These are phyloP conservation scores for Hermatobates lingyangjiaoensis DNA, from an alignment of 1,140 invertebrate species.

Conservation along the genomic window DNA sequence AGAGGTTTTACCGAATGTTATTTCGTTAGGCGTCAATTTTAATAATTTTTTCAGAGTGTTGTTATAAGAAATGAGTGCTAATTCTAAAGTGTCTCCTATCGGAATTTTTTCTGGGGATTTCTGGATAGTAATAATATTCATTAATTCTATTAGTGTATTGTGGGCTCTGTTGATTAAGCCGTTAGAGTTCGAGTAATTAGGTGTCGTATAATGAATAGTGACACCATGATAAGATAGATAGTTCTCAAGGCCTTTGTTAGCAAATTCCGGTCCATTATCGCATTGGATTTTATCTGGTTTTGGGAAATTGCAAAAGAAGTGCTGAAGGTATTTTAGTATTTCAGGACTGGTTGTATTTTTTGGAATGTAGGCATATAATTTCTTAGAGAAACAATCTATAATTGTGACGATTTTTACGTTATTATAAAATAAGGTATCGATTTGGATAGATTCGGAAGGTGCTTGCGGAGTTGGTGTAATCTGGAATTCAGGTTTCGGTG, in stretches of 20 bases:
- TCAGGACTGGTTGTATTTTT: not conserved
- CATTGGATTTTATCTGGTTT: not conserved
- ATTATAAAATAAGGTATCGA: not conserved
- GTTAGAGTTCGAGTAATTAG: not conserved
- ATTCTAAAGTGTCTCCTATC: not conserved
- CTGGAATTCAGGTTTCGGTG: not conserved
- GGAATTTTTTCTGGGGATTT: not conserved
- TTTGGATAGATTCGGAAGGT: not conserved
- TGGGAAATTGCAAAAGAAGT: not conserved
- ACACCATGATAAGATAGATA: not conserved
- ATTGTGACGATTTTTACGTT: not conserved
- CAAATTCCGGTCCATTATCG: slow-evolving; percentile 1
- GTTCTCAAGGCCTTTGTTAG: not conserved
- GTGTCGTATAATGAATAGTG: not conserved
- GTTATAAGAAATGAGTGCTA: slow-evolving; percentile 1
- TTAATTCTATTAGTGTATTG: not conserved
- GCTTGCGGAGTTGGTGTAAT: not conserved
- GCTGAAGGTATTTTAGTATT: not conserved
- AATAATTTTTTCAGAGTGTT: not conserved
- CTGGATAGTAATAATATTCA: not conserved
- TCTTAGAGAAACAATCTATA: slow-evolving; percentile 3
- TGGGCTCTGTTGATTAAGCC: slow-evolving; percentile 2
- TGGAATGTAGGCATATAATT: not conserved
- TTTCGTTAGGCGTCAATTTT: slow-evolving; percentile 6
- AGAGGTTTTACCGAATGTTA: not conserved